These are phyloP conservation scores for Nysson spinosus DNA, from an alignment of 2,888 invertebrate genomes.

Conservation along the genomic window DNA sequence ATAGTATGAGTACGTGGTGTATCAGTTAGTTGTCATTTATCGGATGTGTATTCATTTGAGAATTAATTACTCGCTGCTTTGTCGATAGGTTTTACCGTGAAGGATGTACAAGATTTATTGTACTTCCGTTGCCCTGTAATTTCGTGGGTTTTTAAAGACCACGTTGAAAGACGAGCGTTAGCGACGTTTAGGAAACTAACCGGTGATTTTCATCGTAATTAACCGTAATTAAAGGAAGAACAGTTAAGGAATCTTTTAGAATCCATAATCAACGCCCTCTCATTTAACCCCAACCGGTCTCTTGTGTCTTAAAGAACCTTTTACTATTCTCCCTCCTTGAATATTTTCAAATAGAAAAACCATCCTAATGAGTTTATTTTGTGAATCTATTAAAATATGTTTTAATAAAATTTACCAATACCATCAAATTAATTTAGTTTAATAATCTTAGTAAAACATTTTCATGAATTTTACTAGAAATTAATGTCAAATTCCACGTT, in stretches of 20 bases:
- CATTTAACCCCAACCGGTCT: constrained; percentile 46
- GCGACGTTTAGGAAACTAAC: constrained; percentile 57
- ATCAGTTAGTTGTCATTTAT: no score
- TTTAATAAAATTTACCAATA: no score
- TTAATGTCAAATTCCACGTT: no score
- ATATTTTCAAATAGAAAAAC: no score
- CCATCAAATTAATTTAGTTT: no score
- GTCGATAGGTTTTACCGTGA: constrained; percentile 11
- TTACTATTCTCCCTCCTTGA: not conserved
- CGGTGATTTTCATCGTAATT: constrained; percentile 60
- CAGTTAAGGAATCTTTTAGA: constrained; percentile 59
- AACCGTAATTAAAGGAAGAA: constrained; percentile 63
- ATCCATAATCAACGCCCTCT: constrained; percentile 60
- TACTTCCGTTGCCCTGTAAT: constrained; percentile 44
- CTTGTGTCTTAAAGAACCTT: no score
- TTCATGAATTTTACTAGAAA: no score
- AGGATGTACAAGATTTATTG: constrained; percentile 51
- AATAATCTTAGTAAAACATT: no score
- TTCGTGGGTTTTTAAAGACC: constrained; percentile 33
- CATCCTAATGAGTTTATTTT: no score
- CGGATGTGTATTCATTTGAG: not conserved
- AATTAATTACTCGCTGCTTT: constrained; percentile 8
- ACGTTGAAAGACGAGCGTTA: constrained; percentile 43
- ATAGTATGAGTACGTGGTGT: no score
- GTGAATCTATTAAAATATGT: no score